Evolutionary conservation across 2,797 vertebrate species (phyloP).

Genomic region (Takifugu rubripes): DNA sequence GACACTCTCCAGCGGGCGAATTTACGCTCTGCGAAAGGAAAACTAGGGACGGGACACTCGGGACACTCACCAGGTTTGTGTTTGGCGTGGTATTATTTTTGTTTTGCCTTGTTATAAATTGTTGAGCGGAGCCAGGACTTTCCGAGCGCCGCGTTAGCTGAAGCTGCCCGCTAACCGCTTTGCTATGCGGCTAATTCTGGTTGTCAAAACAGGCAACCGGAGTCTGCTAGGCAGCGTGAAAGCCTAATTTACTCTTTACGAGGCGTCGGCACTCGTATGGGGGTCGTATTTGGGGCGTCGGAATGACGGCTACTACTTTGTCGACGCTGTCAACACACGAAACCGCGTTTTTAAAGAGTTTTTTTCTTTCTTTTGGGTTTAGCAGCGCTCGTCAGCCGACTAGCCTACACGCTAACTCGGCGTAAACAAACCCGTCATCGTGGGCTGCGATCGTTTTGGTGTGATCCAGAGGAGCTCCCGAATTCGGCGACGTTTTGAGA

Average conservation of each 20-base stretch:
- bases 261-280: not conserved
- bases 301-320: slow-evolving; percentile 1
- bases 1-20: slow-evolving; percentile 5
- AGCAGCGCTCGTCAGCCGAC: slow-evolving; percentile 55
- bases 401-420: slow-evolving; percentile 64
- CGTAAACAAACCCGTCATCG: slow-evolving; percentile 69
- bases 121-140: slow-evolving; percentile 41
- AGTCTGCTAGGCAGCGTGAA: slow-evolving; percentile 52
- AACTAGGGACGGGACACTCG: slow-evolving; percentile 38
- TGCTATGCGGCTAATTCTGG: slow-evolving; percentile 61
- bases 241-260: slow-evolving; percentile 13
- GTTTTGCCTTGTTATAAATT: slow-evolving; percentile 33
- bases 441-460: slow-evolving; percentile 23
- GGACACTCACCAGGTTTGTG: too few species aligned
- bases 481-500: not conserved
- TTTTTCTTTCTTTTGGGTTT: slow-evolving; percentile 40
- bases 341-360: slow-evolving; percentile 38
- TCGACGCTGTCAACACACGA: slow-evolving; percentile 50
- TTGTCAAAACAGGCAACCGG: slow-evolving; percentile 65
- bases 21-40: not conserved
- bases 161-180: slow-evolving; percentile 61
- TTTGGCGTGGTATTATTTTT: slow-evolving; percentile 3
- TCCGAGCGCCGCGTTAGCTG: slow-evolving; percentile 26
- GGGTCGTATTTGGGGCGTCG: not conserved
- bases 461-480: not conserved